phyloP scores from a whole-genome alignment of 2,888 invertebrate genomes.

The Marasmarcha lunaedactyla region DNA sequence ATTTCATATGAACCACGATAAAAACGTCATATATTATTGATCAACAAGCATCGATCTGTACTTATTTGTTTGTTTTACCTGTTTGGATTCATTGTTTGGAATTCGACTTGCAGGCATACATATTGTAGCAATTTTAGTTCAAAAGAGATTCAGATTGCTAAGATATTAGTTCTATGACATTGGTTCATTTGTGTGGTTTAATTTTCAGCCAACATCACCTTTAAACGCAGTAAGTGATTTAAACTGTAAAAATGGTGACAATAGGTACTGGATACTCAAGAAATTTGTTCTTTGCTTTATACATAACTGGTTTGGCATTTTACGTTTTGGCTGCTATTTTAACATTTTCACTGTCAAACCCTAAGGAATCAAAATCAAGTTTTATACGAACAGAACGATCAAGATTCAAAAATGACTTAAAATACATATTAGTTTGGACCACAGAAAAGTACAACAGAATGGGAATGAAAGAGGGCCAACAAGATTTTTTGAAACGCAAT shows the following conservation, averaged over 20 bases:
- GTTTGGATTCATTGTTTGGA: too few relatives aligned
- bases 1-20: too few relatives aligned
- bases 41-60: too few relatives aligned
- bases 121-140: too few relatives aligned
- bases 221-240: not conserved
- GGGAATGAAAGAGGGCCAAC: conserved; percentile 25
- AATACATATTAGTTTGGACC: conserved; percentile 42
- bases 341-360: conserved; percentile 37
- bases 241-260: not conserved
- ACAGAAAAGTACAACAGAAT: conserved; percentile 13
- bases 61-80: too few relatives aligned
- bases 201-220: too few relatives aligned
- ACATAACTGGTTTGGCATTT: conserved; percentile 36
- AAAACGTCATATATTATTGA: too few relatives aligned
- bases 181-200: too few relatives aligned
- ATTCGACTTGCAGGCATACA: too few relatives aligned
- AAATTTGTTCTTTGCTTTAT: conserved; percentile 46
- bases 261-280: conserved; percentile 28
- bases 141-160: too few relatives aligned
- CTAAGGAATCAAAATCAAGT: conserved; percentile 20
- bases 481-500: conserved; percentile 26
- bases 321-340: conserved; percentile 40
- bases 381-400: conserved; percentile 19
- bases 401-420: conserved; percentile 20
- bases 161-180: too few relatives aligned